These are phyloP conservation scores for Pseudocheirus occidentalis DNA, from an alignment of 2,797 vertebrate species.

Conservation along the genomic window DNA sequence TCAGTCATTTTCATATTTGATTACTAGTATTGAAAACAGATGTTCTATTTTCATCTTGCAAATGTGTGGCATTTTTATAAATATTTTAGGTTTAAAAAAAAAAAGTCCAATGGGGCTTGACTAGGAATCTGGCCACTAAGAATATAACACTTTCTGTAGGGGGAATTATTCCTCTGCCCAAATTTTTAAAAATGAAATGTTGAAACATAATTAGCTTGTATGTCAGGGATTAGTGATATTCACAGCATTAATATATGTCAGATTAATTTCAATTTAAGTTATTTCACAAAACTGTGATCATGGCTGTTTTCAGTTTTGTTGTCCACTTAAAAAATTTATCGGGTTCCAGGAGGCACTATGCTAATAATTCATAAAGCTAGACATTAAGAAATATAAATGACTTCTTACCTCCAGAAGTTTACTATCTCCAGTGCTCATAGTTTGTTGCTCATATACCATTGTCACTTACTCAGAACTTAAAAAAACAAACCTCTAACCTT, in stretches of 20 bases:
- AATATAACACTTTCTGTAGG: slow-evolving; percentile 16
- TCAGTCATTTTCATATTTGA: neutral
- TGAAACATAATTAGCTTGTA: slow-evolving; percentile 36
- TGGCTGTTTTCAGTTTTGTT: neutral
- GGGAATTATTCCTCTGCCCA: slow-evolving; percentile 24
- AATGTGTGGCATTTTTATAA: neutral
- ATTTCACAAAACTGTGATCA: slow-evolving; percentile 12
- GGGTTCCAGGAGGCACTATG: neutral
- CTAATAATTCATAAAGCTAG: slow-evolving; percentile 5
- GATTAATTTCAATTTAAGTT: slow-evolving; percentile 58
- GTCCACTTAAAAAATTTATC: slow-evolving; percentile 62
- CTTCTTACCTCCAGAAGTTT: neutral
- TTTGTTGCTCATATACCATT: slow-evolving; percentile 35
- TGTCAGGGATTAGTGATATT: slow-evolving; percentile 4
- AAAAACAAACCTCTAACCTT: neutral
- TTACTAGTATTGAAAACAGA: neutral
- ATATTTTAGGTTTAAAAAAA: neutral
- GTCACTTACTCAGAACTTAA: neutral
- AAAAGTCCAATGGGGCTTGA: slow-evolving; percentile 25
- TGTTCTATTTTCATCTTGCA: neutral
- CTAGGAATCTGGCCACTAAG: slow-evolving; percentile 30
- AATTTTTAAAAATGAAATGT: slow-evolving; percentile 20
- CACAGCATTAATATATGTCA: neutral
- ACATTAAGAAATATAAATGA: slow-evolving; percentile 40
- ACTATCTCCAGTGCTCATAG: neutral